Evolutionary conservation across 53 echinoderm and acorn worm genomes (phyloP), one percentile per base, ranked within the genome.

Genomic region (Echinometra lucunter): DNA sequence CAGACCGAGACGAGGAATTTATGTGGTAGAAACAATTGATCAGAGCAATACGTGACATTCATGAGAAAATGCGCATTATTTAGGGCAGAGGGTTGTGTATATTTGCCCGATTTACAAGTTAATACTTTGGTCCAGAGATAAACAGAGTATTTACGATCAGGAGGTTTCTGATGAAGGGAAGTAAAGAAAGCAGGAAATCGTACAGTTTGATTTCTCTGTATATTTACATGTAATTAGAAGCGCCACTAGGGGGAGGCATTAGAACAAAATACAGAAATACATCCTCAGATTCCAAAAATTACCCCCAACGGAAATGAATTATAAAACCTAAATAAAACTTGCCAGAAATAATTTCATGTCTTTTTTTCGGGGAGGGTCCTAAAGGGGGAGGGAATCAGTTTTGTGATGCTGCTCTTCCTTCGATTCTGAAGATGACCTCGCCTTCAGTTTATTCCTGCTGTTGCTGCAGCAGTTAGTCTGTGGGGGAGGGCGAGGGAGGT

Each of bases 21-120:
- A 85, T 85, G 9, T 85, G 85, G 47, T 17, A 85, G 49, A 85
- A 85, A 85, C 85, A 85, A 85, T 85, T 85, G 85, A 38, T 38
- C 2, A 47, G 85, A 15, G 49, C 12, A 85, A 49, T n/a, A 81
- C 47, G 85, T 85, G 85, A 85, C 85, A 85, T 85, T 23, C 85
- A 85, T 85, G 11, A 85, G 49, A 85, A n/a, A 25, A 47, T 28
- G 25, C 85, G 37, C 49, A 85, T 85, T 85, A 85, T 85, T 85
- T 45, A 47, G 13, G 16, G 45, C 11, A 85, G 45, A 53, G 45
- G 78, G 49, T 47, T n/a, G 49, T 49, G 85, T 27, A 85, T 85
- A 47, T 85, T 85, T 85, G 85, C n/a, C 85, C 81, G 49, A 47
- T 28, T 85, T 85, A 85, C 85, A 47, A 49, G 49, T 85, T 85